Evolutionary conservation across 2,113 vertebrate species (phyloP).

Genomic region (Chunga burmeisteri): DNA sequence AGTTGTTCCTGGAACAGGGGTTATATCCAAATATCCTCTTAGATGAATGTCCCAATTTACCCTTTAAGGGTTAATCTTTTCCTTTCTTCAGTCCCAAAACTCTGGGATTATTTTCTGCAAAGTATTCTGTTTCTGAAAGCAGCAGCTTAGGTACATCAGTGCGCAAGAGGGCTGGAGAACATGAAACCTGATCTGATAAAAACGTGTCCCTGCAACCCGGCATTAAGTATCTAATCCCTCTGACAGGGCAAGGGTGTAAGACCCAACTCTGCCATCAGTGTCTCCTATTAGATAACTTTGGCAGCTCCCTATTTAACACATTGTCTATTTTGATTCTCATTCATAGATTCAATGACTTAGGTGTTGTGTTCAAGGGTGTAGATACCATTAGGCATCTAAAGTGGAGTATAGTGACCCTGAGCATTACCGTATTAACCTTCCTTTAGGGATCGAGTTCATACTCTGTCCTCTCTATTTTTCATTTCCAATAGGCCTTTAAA

Average conservation of each 20-base stretch:
- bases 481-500: background rate
- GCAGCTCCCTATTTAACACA: background rate
- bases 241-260: background rate
- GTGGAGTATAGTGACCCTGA: background rate
- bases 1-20: background rate
- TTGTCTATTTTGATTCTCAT: background rate
- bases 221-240: background rate
- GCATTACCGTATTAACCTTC: background rate
- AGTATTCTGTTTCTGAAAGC: background rate
- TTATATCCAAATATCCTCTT: background rate
- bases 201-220: background rate
- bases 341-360: background rate
- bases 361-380: background rate
- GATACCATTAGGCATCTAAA: background rate
- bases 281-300: background rate
- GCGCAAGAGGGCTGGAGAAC: background rate
- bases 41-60: background rate
- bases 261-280: background rate
- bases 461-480: background rate
- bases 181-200: background rate
- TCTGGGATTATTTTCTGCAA: background rate
- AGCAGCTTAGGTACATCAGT: background rate
- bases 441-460: background rate
- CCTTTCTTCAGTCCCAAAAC: background rate
- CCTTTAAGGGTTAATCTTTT: background rate